Evolutionary conservation across 2,113 vertebrate species (phyloP), one percentile per base, ranked within the genome.

Genomic region (Anthoscopus minutus): DNA sequence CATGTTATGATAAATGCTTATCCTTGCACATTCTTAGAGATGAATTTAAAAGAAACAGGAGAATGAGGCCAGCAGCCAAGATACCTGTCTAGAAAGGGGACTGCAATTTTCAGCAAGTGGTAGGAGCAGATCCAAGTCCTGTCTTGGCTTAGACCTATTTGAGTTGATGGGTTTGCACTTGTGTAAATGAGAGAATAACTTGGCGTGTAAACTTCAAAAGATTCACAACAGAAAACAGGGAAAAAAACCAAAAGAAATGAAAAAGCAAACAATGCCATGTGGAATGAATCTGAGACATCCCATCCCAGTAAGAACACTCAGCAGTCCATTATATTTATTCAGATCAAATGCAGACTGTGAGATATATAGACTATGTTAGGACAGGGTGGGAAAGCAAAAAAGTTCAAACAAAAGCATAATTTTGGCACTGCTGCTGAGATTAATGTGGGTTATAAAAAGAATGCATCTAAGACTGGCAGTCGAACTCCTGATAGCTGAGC

Each of bases 201-300:
- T 77, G 20, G 18, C 56, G 88, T 94, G 35, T 62, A 94, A 94
- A 89, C 91, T 93, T 97, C 95, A 97, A 95, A 96, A 88, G 64
- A 20, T 8, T 93, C 79, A 86, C 51, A 83, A 96, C 20, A 93
- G 67, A 81, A 95, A 97, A 94, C 15, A 35, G 18, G 11, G 48
- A 4, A 3, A 19, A 58, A 53, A 74, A 4, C 21, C 21, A 70
- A 37, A 56, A 91, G 70, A 87, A 89, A 88, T 77, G 44, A 80
- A 86, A 96, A 96, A 95, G 79, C 85, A 95, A 97, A 97, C 89
- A 95, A 37, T 2, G 1, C 71, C 95, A 95, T 95, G 95, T 96
- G 95, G 92, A 94, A 96, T 81, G 76, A 97, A 96, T 96, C 93
- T 90, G 71, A 96, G 82, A 78, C 60, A 62, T 94, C 95, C 40